phyloP scores from a whole-genome alignment of 2,888 invertebrate genomes.

The Mystacides longicornis region DNA sequence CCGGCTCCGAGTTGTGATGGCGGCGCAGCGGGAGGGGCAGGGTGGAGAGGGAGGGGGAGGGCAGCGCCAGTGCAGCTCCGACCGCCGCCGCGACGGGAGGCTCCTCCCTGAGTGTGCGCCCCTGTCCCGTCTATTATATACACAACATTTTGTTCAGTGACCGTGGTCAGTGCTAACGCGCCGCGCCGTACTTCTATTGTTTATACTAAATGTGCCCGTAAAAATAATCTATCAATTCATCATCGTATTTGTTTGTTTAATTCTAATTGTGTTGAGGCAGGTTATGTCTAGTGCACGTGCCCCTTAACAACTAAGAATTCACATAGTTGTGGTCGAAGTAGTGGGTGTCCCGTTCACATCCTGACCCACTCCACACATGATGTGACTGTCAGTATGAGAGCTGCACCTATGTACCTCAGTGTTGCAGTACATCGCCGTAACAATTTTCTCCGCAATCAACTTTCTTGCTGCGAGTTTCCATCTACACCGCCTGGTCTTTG shows the following conservation, averaged over 20 bases:
- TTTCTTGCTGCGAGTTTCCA: too few species aligned
- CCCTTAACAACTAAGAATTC: too few species aligned
- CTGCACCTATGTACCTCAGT: too few species aligned
- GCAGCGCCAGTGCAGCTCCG: background rate
- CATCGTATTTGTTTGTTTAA: background rate
- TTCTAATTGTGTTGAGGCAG: background rate
- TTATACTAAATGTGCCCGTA: background rate
- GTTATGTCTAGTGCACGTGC: background rate
- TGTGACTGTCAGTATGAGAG: too few species aligned
- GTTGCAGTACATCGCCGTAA: too few species aligned
- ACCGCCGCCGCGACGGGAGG: background rate
- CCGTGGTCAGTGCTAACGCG: slow-evolving; percentile 11
- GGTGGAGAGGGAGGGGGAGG: background rate
- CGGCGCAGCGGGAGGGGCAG: background rate
- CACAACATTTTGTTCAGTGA: background rate
- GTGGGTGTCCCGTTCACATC: too few species aligned
- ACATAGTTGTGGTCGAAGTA: too few species aligned
- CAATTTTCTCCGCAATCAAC: too few species aligned
- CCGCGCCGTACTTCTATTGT: background rate
- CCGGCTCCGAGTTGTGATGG: background rate
- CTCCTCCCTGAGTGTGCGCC: slow-evolving; percentile 6
- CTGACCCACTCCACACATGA: too few species aligned
- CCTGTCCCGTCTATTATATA: background rate
- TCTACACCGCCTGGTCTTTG: too few species aligned
- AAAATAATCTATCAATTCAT: background rate